Conservation (phyloP, 2,888 invertebrate species). For the Podotricha telesiphe region DNA sequence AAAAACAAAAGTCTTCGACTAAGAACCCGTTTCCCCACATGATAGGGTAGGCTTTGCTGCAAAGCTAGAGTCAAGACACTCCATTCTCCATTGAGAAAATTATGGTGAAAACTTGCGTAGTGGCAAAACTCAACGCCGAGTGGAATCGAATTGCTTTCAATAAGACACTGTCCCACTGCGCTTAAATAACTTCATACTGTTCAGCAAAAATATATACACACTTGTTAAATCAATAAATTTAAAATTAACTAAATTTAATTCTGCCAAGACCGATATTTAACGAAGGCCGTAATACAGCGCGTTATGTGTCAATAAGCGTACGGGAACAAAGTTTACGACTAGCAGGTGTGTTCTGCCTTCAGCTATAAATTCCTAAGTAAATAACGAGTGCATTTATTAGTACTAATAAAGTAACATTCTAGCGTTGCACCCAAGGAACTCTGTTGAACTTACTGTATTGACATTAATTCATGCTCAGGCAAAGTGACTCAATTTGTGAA, state of each 20-base stretch:
- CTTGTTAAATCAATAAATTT: not conserved
- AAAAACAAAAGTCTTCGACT: no score
- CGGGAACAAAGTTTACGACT: constrained; percentile 65
- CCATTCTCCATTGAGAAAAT: no score
- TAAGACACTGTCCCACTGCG: no score
- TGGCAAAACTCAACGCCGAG: no score
- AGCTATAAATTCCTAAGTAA: constrained; percentile 71
- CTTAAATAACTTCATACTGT: no score
- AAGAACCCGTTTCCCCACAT: no score
- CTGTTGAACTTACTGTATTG: constrained; percentile 39
- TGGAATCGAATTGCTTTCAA: no score
- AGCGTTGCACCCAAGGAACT: constrained; percentile 33
- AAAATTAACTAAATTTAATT: constrained; percentile 13
- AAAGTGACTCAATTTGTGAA: not conserved
- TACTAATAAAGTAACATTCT: constrained; percentile 60
- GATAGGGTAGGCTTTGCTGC: no score
- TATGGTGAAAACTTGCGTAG: no score
- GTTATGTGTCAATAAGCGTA: constrained; percentile 51
- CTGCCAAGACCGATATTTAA: constrained; percentile 11
- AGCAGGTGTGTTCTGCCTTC: constrained; percentile 60
- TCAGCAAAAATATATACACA: not conserved
- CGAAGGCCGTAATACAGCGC: constrained; percentile 18
- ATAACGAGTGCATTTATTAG: constrained; percentile 77
- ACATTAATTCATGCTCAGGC: constrained; percentile 18
- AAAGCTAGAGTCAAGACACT: no score